These are phyloP conservation scores for Potorous gilbertii DNA, from an alignment of 2,797 vertebrate species.

Conservation along the genomic window DNA sequence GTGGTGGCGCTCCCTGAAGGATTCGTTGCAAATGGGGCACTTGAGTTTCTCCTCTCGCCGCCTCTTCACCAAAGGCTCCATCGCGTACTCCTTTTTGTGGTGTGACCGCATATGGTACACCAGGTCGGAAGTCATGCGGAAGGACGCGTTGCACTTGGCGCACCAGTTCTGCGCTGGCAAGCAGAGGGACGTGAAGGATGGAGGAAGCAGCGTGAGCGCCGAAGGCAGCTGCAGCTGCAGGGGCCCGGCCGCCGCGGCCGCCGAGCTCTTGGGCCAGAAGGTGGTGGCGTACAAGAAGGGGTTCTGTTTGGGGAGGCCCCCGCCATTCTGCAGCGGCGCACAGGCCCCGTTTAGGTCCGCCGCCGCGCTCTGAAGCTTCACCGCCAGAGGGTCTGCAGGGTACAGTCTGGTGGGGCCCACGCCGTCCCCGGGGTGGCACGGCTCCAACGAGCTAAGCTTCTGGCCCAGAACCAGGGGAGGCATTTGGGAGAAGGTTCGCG, in stretches of 20 bases:
- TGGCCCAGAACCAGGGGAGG: conserved; percentile 92
- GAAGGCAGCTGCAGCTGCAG: conserved; percentile 96
- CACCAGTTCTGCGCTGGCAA: conserved; percentile 99
- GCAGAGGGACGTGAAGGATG: conserved; percentile 97
- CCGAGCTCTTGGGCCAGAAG: conserved; percentile 95
- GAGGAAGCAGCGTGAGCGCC: conserved; percentile 94
- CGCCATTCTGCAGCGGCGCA: conserved; percentile 82
- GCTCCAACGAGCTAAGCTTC: conserved; percentile 87
- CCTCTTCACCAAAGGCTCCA: conserved; percentile 96
- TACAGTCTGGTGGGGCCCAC: conserved; percentile 91
- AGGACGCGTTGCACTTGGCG: conserved; percentile 98
- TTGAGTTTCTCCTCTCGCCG: conserved; percentile 98
- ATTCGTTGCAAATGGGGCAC: conserved; percentile 98
- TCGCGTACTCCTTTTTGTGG: conserved; percentile 97
- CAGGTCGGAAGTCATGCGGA: conserved; percentile 98
- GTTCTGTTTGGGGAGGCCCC: conserved; percentile 92
- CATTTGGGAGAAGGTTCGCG: conserved; percentile 91
- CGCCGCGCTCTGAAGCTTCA: conserved; percentile 91
- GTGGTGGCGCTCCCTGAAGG: conserved; percentile 97
- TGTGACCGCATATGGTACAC: conserved; percentile 99
- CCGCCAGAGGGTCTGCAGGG: conserved; percentile 91
- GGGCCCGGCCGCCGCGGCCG: conserved; percentile 83
- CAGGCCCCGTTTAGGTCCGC: conserved; percentile 84
- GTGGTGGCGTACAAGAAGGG: conserved; percentile 95
- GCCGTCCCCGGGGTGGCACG: conserved; percentile 88